phyloP scores from a whole-genome alignment of 2,888 invertebrate species.

The Abrostola triplasia region DNA sequence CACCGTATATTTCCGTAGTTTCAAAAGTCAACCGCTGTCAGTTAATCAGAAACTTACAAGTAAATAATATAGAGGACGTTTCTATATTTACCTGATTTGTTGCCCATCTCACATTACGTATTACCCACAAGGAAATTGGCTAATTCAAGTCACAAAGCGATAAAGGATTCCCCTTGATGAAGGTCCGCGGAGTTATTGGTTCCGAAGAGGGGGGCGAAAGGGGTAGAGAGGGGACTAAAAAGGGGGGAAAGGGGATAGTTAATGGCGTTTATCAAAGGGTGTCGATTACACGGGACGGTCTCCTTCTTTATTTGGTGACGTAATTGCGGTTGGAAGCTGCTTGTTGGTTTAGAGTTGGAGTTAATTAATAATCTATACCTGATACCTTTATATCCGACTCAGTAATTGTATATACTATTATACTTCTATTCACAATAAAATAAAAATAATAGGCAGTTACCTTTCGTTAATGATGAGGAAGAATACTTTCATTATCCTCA shows the following conservation, averaged over 20 bases:
- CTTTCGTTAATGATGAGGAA: too few relatives aligned
- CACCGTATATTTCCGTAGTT: not conserved
- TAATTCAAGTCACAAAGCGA: not conserved
- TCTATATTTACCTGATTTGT: not conserved
- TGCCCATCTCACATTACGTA: conserved; percentile 1
- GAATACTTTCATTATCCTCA: too few relatives aligned
- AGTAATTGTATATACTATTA: too few relatives aligned
- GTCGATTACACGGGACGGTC: conserved; percentile 11
- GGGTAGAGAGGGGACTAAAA: not conserved
- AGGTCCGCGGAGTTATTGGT: not conserved
- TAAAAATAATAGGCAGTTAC: too few relatives aligned
- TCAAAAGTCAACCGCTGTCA: not conserved
- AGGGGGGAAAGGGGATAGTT: not conserved
- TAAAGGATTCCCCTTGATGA: not conserved
- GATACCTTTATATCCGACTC: too few relatives aligned
- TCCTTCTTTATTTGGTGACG: not conserved
- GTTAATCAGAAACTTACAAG: not conserved
- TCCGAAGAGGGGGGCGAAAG: not conserved
- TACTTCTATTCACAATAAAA: too few relatives aligned
- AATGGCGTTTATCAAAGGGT: conserved; percentile 16
- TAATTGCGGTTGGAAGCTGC: not conserved
- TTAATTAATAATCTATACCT: not conserved
- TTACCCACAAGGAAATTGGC: not conserved
- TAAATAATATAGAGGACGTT: not conserved
- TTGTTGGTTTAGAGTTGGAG: not conserved